phyloP scores from a whole-genome alignment of 2,113 vertebrate genomes.

The Crotalus horridus region DNA sequence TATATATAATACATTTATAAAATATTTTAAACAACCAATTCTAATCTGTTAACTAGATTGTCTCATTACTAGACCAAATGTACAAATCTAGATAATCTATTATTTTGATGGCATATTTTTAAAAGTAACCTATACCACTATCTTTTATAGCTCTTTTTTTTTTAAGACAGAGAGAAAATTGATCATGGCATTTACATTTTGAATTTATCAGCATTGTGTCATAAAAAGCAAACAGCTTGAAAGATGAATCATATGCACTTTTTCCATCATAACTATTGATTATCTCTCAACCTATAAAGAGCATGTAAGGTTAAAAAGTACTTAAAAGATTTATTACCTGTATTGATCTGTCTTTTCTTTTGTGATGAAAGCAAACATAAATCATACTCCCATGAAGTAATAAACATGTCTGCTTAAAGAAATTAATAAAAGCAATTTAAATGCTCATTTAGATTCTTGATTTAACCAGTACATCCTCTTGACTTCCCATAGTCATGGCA shows the following conservation, averaged over 20 bases:
- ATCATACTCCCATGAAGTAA: slow-evolving; percentile 57
- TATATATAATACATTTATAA: neutral
- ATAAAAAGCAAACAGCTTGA: slow-evolving; percentile 50
- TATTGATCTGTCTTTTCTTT: slow-evolving; percentile 65
- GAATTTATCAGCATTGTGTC: slow-evolving; percentile 60
- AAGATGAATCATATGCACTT: slow-evolving; percentile 63
- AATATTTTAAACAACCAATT: slow-evolving; percentile 33
- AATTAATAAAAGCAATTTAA: slow-evolving; percentile 52
- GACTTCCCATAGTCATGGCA: neutral
- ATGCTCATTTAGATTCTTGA: neutral
- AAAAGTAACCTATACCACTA: slow-evolving; percentile 23
- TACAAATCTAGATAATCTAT: slow-evolving; percentile 34
- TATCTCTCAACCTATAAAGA: slow-evolving; percentile 67
- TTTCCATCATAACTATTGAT: slow-evolving; percentile 71
- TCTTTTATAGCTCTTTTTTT: slow-evolving; percentile 32
- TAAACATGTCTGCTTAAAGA: slow-evolving; percentile 44
- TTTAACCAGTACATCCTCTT: slow-evolving; percentile 3
- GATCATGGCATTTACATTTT: slow-evolving; percentile 56
- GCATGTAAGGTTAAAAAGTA: slow-evolving; percentile 64
- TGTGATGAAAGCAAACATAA: slow-evolving; percentile 62
- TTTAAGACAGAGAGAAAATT: slow-evolving; percentile 33
- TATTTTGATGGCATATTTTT: slow-evolving; percentile 30
- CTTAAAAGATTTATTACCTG: slow-evolving; percentile 71
- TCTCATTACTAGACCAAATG: neutral
- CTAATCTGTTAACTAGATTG: slow-evolving; percentile 20